Evolutionary conservation across 64 coral and sea anemone genomes (phyloP), one percentile per base, ranked within the genome.

Genomic region (Exaiptasia diaphana): DNA sequence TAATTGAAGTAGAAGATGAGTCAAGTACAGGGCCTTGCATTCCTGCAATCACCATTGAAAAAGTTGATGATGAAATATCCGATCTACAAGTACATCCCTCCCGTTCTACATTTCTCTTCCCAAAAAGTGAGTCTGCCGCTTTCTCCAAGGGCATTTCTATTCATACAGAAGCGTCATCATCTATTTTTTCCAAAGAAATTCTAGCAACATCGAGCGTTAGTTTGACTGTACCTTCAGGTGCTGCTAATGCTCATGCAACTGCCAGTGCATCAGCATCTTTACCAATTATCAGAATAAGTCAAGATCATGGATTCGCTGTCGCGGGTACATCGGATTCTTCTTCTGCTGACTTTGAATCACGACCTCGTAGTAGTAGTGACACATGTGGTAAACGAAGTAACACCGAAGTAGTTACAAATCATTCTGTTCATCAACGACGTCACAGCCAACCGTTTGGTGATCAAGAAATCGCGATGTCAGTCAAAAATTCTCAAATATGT

Each of bases 111-210:
- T 78, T 67, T 25, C 49, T 87, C 0, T 27, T 75, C 37, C 36
- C 72, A 33, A 87, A 73, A 69, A 68, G 73, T 8, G 76, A 81
- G 0, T 79, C 91, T 15, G 80, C 50, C 80, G 22, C 30, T 89
- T 25, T 89, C 73, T 24, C 76, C 86, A 7, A 72, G 75, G 15
- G 27, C 71, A 20, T 94, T 25, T 94, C 91, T 29, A 64, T 94
- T 35, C 86, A 89, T 21, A 48, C 91, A 0, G 80, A 94, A 56
- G 38, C 91, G 26, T 40, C 85, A 1, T 84, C 91, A 2, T 75
- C 78, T 14, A 35, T 93, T 56, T 82, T 72, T 48, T n/a, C 77
- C 21, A 72, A 94, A 31, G 52, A 79, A 30, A 80, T 80, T 17
- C 54, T 77, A 7, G 41, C 64, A 3, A 74, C 53, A 21, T 70